These are phyloP conservation scores for Styela plicata DNA, from an alignment of 23 tunicate species.

Conservation along the genomic window DNA sequence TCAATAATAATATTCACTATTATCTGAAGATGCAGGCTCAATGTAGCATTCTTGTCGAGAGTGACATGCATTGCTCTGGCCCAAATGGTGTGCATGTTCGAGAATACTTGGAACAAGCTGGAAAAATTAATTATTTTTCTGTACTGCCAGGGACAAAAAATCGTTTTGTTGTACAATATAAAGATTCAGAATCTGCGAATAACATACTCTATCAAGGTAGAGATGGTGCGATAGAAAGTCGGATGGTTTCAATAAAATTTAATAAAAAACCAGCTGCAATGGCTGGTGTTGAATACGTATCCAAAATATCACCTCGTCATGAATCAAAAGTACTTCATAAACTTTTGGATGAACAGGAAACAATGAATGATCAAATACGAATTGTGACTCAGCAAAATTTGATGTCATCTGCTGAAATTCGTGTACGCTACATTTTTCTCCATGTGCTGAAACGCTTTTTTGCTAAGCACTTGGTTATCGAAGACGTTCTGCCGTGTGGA, in stretches of 20 bases:
- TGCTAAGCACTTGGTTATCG: neutral
- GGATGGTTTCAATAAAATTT: neutral
- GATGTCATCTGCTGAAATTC: slow-evolving; percentile 18
- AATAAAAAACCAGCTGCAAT: neutral
- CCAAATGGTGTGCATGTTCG: too few species aligned
- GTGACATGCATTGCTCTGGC: too few species aligned
- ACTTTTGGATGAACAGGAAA: neutral
- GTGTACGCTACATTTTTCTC: neutral
- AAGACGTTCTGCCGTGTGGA: slow-evolving; percentile 4
- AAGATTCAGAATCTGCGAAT: neutral
- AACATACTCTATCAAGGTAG: neutral
- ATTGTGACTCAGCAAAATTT: neutral
- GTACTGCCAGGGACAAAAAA: neutral
- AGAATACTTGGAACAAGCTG: neutral
- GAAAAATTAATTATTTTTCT: slow-evolving; percentile 1
- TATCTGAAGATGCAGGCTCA: slow-evolving; percentile 6
- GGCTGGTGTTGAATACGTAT: neutral
- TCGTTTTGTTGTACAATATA: neutral
- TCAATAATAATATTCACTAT: neutral
- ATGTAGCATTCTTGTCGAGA: neutral
- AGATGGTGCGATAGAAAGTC: slow-evolving; percentile 17
- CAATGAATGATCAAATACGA: slow-evolving; percentile 15
- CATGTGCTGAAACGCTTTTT: neutral
- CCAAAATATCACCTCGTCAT: neutral
- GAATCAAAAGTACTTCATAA: neutral